phyloP scores from a whole-genome alignment of 2,797 vertebrate species.

The Setipinna tenuifilis region DNA sequence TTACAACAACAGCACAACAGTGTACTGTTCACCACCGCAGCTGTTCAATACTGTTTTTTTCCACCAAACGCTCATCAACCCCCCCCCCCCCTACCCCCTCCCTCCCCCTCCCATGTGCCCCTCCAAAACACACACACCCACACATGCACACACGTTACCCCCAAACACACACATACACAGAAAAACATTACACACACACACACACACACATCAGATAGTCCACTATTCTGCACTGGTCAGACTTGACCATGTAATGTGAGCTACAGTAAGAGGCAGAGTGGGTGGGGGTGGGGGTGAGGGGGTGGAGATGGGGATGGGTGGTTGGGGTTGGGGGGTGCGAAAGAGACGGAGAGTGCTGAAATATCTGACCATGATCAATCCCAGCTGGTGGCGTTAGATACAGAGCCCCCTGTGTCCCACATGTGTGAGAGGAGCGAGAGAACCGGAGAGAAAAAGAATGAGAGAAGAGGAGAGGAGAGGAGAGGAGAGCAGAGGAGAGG shows the following conservation, averaged over 20 bases:
- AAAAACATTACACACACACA: background rate
- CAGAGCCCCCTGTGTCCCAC: constrained; percentile 33
- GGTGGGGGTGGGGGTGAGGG: background rate
- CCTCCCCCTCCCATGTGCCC: background rate
- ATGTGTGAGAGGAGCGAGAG: constrained; percentile 35
- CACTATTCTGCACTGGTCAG: constrained; percentile 49
- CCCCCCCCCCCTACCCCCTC: constrained; percentile 29
- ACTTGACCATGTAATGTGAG: constrained; percentile 41
- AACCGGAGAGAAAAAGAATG: constrained; percentile 31
- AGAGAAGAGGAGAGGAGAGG: constrained; percentile 26
- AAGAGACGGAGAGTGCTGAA: constrained; percentile 3
- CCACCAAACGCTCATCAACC: constrained; percentile 60
- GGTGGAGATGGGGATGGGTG: background rate
- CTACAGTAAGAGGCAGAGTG: constrained; percentile 38
- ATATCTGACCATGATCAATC: constrained; percentile 31
- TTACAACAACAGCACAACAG: constrained; percentile 58
- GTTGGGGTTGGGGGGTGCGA: background rate
- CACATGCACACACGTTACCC: background rate
- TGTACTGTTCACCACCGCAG: constrained; percentile 55
- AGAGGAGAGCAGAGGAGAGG: constrained; percentile 30
- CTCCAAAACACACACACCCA: background rate
- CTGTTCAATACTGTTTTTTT: constrained; percentile 62
- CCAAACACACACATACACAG: background rate
- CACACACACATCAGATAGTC: constrained; percentile 37
- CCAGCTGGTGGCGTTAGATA: constrained; percentile 19